Conservation (phyloP, 2,888 invertebrate genomes). For the Brachynemurus nebulosus region DNA sequence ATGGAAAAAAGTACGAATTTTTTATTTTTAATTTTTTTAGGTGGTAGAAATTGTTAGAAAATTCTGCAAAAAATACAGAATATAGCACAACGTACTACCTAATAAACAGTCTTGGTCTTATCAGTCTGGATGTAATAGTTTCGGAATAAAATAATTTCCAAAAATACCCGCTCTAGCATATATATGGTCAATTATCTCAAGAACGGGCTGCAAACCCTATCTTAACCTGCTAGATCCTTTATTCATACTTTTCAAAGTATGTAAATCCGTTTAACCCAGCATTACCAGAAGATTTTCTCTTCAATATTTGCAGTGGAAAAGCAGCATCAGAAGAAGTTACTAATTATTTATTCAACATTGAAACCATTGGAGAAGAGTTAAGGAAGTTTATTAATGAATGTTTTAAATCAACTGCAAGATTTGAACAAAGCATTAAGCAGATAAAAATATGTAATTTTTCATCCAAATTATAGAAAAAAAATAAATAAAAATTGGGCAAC, state of each 20-base stretch:
- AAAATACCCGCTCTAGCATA: too few relatives aligned
- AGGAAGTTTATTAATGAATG: slow-evolving; percentile 11
- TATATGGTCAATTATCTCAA: too few relatives aligned
- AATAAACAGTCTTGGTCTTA: too few relatives aligned
- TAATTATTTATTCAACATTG: slow-evolving; percentile 13
- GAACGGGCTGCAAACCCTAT: too few relatives aligned
- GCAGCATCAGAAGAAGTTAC: slow-evolving; percentile 10
- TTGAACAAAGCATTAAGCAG: slow-evolving; percentile 9
- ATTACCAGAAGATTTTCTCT: slow-evolving; percentile 9
- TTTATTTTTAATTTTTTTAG: too few relatives aligned
- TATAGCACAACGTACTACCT: too few relatives aligned
- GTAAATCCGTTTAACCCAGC: slow-evolving; percentile 13
- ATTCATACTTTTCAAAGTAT: slow-evolving; percentile 1
- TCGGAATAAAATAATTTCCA: too few relatives aligned
- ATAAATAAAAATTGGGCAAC: slow-evolving; percentile 9
- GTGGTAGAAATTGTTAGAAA: too few relatives aligned
- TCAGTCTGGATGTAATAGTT: too few relatives aligned
- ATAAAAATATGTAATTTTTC: slow-evolving; percentile 9
- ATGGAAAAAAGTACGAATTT: too few relatives aligned
- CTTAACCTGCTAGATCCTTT: too few relatives aligned
- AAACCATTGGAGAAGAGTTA: slow-evolving; percentile 8
- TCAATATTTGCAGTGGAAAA: slow-evolving; percentile 14
- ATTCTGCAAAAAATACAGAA: too few relatives aligned
- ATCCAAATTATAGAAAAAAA: slow-evolving; percentile 7
- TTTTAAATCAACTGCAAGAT: slow-evolving; percentile 4